Base-by-base conservation (phyloP, 2,113 vertebrate genomes). In the Brachypodius melanocephalos region DNA sequence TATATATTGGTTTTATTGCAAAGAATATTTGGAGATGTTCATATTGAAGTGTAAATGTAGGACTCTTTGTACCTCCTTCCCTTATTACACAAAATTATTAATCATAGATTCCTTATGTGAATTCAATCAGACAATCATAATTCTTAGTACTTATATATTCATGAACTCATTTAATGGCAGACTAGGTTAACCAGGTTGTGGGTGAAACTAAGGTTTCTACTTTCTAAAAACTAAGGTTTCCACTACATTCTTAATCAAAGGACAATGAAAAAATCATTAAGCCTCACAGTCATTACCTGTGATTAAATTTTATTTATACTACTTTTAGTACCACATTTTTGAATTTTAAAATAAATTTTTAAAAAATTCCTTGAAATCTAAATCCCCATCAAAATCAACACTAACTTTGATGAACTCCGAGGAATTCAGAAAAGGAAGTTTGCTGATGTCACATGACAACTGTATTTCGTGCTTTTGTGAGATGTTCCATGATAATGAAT, bases 231-330 rank as follows among this genome's bases (percentile, higher is more conserved):
- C 38, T 38, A 38, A 38, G 38, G 10, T 38, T 38, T 38, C 38
- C 10, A 38, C 49, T 38, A 17, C 9, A 31, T 65, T 59, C 43
- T 66, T 68, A 46, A 65, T 19, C 0, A 0, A 46, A 25, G 34
- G 49, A 14, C 9, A 29, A 8, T 38, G 31, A 65, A 91, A 59
- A 10, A 36, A 45, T 28, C 25, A 51, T 65, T 59, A 38, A 89
- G 3, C 4, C 9, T 12, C 9, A 48, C 17, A 55, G 17, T 38
- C 15, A 67, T 46, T 63, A 71, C 1, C 11, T 38, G 17, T 55
- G 24, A 36, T 46, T 75, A 63, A 75, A 75, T 51, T 61, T 13
- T 38, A 34, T 49, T 54, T 83, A 38, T 54, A 26, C 25, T 78
- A 32, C 13, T 62, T 31, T 38, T 72, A 76, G 5, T 3, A 2